Percentiles rank a stretch among this genome's conserved stretches.
Conservation (phyloP, 2,888 invertebrate genomes). For the Pemphredon lugubris region DNA sequence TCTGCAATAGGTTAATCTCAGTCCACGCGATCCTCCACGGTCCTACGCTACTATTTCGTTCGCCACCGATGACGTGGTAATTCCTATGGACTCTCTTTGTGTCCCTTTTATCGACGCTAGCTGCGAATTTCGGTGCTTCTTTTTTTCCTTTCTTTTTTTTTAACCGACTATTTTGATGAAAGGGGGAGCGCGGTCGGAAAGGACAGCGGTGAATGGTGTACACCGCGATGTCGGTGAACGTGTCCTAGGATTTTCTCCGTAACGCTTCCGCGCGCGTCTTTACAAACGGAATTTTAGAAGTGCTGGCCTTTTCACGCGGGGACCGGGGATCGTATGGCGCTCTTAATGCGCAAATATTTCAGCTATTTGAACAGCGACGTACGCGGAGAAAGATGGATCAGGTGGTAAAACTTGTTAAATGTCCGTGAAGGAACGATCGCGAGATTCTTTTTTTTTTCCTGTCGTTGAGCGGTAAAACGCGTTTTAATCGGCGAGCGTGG, state of each 20-base stretch:
- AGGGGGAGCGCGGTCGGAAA: slow-evolving; percentile 9
- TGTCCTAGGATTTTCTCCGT: slow-evolving; percentile 41
- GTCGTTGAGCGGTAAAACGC: too few species aligned
- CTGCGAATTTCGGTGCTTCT: slow-evolving; percentile 2
- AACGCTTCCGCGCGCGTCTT: slow-evolving; percentile 18
- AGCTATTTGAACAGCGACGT: slow-evolving; percentile 2
- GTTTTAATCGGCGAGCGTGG: too few species aligned
- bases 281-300: slow-evolving; percentile 54
- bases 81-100: slow-evolving; percentile 45
- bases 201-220: slow-evolving; percentile 38
- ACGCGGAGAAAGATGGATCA: slow-evolving; percentile 7
- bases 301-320: slow-evolving; percentile 16
- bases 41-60: slow-evolving; percentile 37
- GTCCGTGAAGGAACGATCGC: too few species aligned
- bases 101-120: slow-evolving; percentile 33
- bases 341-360: slow-evolving; percentile 42
- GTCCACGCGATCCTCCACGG: slow-evolving; percentile 23
- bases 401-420: slow-evolving; percentile 22
- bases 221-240: slow-evolving; percentile 44
- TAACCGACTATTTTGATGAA: not conserved
- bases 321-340: slow-evolving; percentile 22
- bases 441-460: too few species aligned
- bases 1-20: slow-evolving; percentile 57
- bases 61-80: slow-evolving; percentile 35
- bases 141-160: not conserved